phyloP scores from a whole-genome alignment of 2,113 vertebrate species.

The Tenebrosternarchus preto region DNA sequence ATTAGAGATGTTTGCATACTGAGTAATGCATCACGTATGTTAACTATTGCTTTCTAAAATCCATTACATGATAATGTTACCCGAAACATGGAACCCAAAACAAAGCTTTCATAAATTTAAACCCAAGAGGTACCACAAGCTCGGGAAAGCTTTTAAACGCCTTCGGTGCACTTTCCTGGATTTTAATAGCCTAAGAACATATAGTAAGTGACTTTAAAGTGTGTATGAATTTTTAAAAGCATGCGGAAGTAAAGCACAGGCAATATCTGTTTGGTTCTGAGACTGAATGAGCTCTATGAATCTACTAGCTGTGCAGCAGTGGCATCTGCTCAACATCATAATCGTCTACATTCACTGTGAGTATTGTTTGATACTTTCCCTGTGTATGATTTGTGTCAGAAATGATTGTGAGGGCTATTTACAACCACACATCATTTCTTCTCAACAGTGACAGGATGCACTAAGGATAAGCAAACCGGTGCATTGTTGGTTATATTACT shows the following conservation, averaged over 20 bases:
- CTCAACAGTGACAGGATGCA: neutral
- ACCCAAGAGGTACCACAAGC: conserved; percentile 28
- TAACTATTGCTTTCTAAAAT: conserved; percentile 16
- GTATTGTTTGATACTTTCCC: neutral
- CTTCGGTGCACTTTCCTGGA: conserved; percentile 23
- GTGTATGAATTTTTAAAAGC: conserved; percentile 58
- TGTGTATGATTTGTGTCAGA: neutral
- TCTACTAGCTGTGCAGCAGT: neutral
- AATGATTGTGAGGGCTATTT: neutral
- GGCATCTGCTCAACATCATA: neutral
- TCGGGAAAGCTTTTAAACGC: conserved; percentile 48
- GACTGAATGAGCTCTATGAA: conserved; percentile 40
- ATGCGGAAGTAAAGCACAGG: conserved; percentile 39
- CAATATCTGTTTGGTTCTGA: conserved; percentile 5
- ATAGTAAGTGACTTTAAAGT: conserved; percentile 54
- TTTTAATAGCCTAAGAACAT: conserved; percentile 46
- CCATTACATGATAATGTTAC: conserved; percentile 31
- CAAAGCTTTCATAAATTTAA: conserved; percentile 37
- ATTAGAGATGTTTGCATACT: neutral
- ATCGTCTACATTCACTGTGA: conserved; percentile 6
- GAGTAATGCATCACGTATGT: conserved; percentile 9
- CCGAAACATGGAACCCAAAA: conserved; percentile 20
- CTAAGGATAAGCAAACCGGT: neutral
- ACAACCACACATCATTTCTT: neutral
- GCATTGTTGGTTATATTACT: too few species aligned